Conservation (phyloP, 2,888 invertebrate species). For the Gastrophysa polygoni region DNA sequence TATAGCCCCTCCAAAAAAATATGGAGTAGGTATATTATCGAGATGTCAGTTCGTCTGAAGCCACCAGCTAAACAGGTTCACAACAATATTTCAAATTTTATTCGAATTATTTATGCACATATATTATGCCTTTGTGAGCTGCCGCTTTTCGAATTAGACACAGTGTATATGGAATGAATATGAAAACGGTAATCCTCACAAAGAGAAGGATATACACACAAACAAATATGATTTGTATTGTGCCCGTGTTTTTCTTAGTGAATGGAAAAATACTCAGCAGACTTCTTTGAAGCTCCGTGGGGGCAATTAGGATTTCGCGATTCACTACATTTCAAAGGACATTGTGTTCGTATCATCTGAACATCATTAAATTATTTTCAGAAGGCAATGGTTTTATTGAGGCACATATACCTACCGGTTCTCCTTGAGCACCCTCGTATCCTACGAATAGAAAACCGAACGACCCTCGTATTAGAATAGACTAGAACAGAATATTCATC, state of each 20-base stretch:
- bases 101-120: slow-evolving; percentile 53
- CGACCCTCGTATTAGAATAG: too few species aligned
- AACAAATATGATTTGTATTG: slow-evolving; percentile 48
- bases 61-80: slow-evolving; percentile 47
- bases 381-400: neutral
- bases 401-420: neutral
- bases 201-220: slow-evolving; percentile 45
- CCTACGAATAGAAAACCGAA: too few species aligned
- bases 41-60: slow-evolving; percentile 46
- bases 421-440: neutral
- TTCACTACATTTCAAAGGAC: slow-evolving; percentile 23
- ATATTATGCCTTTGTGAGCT: slow-evolving; percentile 50
- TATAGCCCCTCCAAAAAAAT: slow-evolving; percentile 36
- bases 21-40: slow-evolving; percentile 44
- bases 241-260: slow-evolving; percentile 26
- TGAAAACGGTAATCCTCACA: slow-evolving; percentile 45
- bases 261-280: slow-evolving; percentile 21
- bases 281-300: slow-evolving; percentile 22
- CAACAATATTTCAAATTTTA: slow-evolving; percentile 52
- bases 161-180: slow-evolving; percentile 46
- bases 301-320: slow-evolving; percentile 30
- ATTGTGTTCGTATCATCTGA: slow-evolving; percentile 19
- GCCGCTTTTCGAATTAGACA: slow-evolving; percentile 50
- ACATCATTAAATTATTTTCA: slow-evolving; percentile 18
- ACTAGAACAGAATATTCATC: too few species aligned